Percentiles rank a stretch among this genome's conserved stretches.
Evolutionary conservation across 2,888 invertebrate genomes (phyloP).

Genomic region (Steinernema carpocapsae): DNA sequence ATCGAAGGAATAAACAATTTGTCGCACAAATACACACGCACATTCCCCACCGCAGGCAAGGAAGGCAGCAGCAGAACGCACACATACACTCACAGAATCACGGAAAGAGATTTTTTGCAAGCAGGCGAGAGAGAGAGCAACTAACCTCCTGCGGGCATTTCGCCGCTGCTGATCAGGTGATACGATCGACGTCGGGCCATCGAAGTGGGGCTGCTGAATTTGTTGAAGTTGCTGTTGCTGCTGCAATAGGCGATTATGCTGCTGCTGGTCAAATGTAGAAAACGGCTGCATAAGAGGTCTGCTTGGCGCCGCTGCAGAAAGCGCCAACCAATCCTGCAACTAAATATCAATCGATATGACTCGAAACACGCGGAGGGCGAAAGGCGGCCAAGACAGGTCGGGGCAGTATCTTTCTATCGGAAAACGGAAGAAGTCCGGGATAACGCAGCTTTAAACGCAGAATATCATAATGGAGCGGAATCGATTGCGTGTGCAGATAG

Average conservation of each 20-base stretch:
- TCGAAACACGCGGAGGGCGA: too few species aligned
- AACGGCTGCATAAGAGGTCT: neutral
- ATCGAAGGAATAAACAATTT: neutral
- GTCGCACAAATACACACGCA: neutral
- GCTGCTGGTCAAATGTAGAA: neutral
- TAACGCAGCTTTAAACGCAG: conserved; percentile 14
- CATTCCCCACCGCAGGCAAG: too few species aligned
- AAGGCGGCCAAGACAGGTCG: too few species aligned
- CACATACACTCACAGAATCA: too few species aligned
- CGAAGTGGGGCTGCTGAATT: too few species aligned
- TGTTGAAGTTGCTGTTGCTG: too few species aligned
- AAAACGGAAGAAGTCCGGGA: neutral
- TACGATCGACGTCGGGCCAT: neutral
- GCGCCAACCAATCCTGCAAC: too few species aligned
- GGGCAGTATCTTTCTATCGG: too few species aligned
- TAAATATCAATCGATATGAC: too few species aligned
- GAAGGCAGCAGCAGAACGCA: too few species aligned
- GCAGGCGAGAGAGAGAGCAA: too few species aligned
- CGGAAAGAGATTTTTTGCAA: neutral
- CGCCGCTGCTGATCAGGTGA: conserved; percentile 24
- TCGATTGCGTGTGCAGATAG: conserved; percentile 29
- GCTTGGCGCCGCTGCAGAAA: neutral
- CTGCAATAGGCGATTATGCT: too few species aligned
- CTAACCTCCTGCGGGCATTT: conserved; percentile 7
- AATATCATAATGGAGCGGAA: neutral